phyloP scores from a whole-genome alignment of 1,140 invertebrate species.

The Mizuhopecten yessoensis region DNA sequence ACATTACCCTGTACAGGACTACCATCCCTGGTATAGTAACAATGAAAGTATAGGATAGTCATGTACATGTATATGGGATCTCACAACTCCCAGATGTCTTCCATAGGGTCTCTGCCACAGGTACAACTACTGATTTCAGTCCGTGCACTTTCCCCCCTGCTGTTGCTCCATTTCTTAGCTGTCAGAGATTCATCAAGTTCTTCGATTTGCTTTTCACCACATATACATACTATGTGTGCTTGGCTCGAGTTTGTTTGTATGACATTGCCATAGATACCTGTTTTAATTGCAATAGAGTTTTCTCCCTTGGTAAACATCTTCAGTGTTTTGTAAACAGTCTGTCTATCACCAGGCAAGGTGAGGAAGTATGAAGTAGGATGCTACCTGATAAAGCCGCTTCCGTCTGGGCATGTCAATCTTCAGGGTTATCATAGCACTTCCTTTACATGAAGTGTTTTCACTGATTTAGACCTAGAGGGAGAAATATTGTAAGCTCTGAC shows the following conservation, averaged over 20 bases:
- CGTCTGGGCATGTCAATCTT: neutral
- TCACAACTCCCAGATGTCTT: too few species aligned
- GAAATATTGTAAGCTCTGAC: neutral
- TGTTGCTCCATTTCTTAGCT: neutral
- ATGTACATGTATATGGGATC: too few species aligned
- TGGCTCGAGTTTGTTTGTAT: neutral
- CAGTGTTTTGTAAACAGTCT: neutral
- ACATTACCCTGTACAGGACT: too few species aligned
- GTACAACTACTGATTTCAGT: neutral
- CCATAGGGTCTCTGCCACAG: too few species aligned
- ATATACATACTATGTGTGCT: neutral
- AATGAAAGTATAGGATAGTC: too few species aligned
- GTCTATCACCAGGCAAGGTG: conserved; percentile 1
- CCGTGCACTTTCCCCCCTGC: neutral
- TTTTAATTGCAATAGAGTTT: neutral
- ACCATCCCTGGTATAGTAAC: too few species aligned
- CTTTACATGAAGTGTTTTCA: neutral
- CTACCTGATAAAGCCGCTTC: neutral
- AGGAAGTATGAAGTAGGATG: neutral
- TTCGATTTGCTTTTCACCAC: neutral
- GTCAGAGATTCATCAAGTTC: neutral
- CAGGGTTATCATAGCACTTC: neutral
- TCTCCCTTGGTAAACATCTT: conserved; percentile 29
- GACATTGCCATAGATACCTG: neutral
- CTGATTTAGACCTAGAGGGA: neutral